Conservation (phyloP, 2,888 invertebrate species). For the Stenurella melanura region DNA sequence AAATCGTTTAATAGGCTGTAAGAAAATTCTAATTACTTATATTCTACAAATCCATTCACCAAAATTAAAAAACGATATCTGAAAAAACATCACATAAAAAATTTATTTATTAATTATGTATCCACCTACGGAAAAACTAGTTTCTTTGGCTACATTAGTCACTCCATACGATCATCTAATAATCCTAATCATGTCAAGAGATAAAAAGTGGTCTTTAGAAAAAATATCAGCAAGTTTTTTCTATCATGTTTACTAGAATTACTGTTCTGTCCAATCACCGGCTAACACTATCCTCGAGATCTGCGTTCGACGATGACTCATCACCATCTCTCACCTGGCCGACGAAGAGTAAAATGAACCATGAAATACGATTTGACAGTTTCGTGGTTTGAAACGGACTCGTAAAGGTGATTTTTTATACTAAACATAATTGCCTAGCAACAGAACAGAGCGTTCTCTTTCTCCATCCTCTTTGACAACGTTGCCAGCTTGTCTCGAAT, state of each 20-base stretch:
- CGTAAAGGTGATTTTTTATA: slow-evolving; percentile 33
- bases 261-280: slow-evolving; percentile 13
- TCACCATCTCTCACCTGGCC: slow-evolving; percentile 33
- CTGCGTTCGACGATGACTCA: slow-evolving; percentile 32
- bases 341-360: slow-evolving; percentile 34
- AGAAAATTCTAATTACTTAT: neutral
- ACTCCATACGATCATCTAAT: neutral
- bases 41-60: neutral
- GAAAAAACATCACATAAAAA: neutral
- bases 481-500: slow-evolving; percentile 7
- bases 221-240: slow-evolving; percentile 21
- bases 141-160: neutral
- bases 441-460: slow-evolving; percentile 30
- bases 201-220: slow-evolving; percentile 7
- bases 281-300: slow-evolving; percentile 6
- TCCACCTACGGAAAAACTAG: neutral
- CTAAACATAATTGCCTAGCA: slow-evolving; percentile 30
- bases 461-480: slow-evolving; percentile 14
- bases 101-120: neutral
- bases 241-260: slow-evolving; percentile 9
- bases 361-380: slow-evolving; percentile 41
- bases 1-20: neutral
- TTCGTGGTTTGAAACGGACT: slow-evolving; percentile 37
- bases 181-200: slow-evolving; percentile 9
- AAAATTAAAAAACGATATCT: neutral